Conservation (phyloP, 2,797 vertebrate genomes). For the Coilia nasus region DNA sequence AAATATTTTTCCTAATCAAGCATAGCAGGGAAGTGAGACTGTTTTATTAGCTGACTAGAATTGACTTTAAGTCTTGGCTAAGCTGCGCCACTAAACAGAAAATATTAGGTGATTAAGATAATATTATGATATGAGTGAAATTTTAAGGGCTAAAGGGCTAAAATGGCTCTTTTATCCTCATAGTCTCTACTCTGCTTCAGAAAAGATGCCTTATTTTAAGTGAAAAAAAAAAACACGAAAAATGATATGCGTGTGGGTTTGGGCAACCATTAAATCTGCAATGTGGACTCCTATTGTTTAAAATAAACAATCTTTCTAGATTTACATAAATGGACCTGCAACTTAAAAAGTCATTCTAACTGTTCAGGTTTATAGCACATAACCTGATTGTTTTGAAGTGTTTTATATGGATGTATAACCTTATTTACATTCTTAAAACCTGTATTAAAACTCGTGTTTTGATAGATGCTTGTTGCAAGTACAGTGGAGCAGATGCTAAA, state of each 20-base stretch:
- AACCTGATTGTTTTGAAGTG: neutral
- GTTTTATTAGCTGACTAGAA: conserved; percentile 46
- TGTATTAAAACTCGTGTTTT: too few relatives aligned
- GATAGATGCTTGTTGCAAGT: too few relatives aligned
- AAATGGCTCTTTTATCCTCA: neutral
- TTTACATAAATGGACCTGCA: neutral
- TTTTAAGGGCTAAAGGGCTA: neutral
- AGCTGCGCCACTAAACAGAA: neutral
- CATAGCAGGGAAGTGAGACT: conserved; percentile 32
- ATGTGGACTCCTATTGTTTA: neutral
- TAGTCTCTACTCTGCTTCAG: neutral
- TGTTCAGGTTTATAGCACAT: neutral
- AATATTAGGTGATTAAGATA: conserved; percentile 22
- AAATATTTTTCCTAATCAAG: conserved; percentile 40
- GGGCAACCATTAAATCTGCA: neutral
- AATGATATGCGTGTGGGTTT: neutral
- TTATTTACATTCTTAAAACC: neutral
- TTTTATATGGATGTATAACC: neutral
- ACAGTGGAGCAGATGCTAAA: too few relatives aligned
- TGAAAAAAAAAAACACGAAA: neutral
- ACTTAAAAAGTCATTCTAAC: neutral
- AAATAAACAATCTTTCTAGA: neutral
- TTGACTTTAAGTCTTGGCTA: conserved; percentile 28
- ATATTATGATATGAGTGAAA: conserved; percentile 22
- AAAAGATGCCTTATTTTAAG: neutral